These are phyloP conservation scores for Caretta caretta DNA, from an alignment of 2,113 vertebrate genomes.

Conservation along the genomic window DNA sequence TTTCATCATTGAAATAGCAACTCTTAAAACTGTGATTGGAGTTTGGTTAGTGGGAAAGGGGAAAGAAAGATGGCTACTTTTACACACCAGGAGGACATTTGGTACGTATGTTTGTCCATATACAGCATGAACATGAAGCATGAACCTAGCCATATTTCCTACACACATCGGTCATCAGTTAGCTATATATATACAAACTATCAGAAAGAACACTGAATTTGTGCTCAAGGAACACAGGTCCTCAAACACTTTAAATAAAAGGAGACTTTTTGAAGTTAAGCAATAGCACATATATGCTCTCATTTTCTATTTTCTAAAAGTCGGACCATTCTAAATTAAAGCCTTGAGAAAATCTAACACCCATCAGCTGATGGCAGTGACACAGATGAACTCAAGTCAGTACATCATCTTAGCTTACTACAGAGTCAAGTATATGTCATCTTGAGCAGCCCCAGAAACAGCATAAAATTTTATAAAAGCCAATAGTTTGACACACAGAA, in stretches of 20 bases:
- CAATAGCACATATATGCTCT: neutral
- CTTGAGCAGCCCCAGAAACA: neutral
- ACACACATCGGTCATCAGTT: slow-evolving; percentile 42
- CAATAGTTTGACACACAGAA: accelerated
- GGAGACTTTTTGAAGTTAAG: neutral
- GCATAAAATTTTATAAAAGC: neutral
- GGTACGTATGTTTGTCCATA: no score
- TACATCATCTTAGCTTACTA: neutral
- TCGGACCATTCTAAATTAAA: no score
- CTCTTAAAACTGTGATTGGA: neutral
- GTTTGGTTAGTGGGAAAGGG: slow-evolving; percentile 30
- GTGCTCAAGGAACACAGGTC: neutral
- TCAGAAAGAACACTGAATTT: slow-evolving; percentile 10
- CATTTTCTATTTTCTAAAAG: neutral
- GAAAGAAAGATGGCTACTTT: neutral
- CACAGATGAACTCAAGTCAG: neutral
- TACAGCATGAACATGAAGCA: neutral
- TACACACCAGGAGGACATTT: neutral
- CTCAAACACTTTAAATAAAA: neutral
- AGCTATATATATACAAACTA: neutral
- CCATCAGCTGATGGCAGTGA: neutral
- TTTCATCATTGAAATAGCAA: neutral
- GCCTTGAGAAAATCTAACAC: neutral
- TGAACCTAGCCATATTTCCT: neutral
- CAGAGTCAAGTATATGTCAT: neutral